Evolutionary conservation across 2,797 vertebrate genomes (phyloP).

Genomic region (Spatula clypeata): DNA sequence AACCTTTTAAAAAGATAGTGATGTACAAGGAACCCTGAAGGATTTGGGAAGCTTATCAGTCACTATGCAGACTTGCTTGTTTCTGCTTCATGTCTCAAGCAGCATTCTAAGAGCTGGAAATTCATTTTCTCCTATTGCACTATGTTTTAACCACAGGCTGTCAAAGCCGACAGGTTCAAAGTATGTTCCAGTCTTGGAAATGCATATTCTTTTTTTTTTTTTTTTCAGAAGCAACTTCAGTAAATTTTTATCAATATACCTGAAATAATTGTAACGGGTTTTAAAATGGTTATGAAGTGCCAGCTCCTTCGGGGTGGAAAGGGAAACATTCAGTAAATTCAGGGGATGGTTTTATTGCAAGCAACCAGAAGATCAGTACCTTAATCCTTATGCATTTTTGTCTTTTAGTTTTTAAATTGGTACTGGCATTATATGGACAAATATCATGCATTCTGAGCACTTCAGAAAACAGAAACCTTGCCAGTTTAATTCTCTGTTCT

Average conservation of each 20-base stretch:
- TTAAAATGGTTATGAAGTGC: background rate
- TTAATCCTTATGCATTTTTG: background rate
- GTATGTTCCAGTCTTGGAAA: background rate
- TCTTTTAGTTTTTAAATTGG: background rate
- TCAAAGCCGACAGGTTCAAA: background rate
- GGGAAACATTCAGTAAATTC: background rate
- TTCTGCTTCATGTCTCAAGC: conserved; percentile 41
- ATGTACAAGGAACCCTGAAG: conserved; percentile 30
- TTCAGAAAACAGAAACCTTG: background rate
- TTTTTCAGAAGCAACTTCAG: background rate
- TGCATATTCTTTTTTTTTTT: background rate
- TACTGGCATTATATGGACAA: background rate
- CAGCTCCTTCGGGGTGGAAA: background rate
- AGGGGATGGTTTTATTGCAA: background rate
- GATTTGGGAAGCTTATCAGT: conserved; percentile 63
- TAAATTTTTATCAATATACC: background rate
- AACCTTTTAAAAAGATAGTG: conserved; percentile 55
- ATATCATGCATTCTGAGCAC: background rate
- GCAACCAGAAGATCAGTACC: background rate
- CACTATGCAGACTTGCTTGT: conserved; percentile 33
- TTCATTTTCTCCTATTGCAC: conserved; percentile 19
- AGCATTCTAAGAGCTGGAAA: conserved; percentile 25
- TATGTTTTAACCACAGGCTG: background rate
- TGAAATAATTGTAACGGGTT: background rate
- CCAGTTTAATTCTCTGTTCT: background rate